phyloP scores from a whole-genome alignment of 2,888 invertebrate genomes.

The Nemoura dubitans region DNA sequence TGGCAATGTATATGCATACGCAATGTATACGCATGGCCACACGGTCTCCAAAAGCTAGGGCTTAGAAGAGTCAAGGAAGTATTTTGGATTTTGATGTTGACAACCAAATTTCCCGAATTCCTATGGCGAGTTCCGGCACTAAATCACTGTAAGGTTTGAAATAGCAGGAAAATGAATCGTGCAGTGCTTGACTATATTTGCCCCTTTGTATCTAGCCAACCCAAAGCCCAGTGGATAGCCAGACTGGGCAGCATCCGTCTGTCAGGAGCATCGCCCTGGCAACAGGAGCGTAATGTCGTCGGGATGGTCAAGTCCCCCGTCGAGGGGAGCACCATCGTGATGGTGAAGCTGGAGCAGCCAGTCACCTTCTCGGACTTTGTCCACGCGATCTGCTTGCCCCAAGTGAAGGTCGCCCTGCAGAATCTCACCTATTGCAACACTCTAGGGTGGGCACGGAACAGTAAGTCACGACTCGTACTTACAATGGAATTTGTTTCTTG shows the following conservation, averaged over 20 bases:
- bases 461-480: constrained; percentile 58
- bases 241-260: constrained; percentile 80
- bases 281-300: constrained; percentile 83
- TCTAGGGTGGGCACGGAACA: constrained; percentile 85
- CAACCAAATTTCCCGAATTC: too few relatives aligned
- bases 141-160: too few relatives aligned
- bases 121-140: too few relatives aligned
- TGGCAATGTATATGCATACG: too few relatives aligned
- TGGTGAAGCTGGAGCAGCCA: constrained; percentile 81
- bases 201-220: constrained; percentile 67
- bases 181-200: too few relatives aligned
- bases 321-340: constrained; percentile 85
- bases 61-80: too few relatives aligned
- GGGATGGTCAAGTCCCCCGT: constrained; percentile 91
- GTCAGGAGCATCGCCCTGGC: constrained; percentile 85
- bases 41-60: too few relatives aligned
- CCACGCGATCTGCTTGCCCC: constrained; percentile 81
- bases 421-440: constrained; percentile 75
- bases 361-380: constrained; percentile 83
- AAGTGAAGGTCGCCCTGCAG: constrained; percentile 63
- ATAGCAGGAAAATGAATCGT: too few relatives aligned
- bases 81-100: too few relatives aligned
- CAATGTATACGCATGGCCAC: too few relatives aligned
- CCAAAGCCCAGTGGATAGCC: constrained; percentile 87
- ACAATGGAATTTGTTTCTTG: not conserved